Evolutionary conservation across 2,113 vertebrate species (phyloP).

Genomic region (Cololabis saira): DNA sequence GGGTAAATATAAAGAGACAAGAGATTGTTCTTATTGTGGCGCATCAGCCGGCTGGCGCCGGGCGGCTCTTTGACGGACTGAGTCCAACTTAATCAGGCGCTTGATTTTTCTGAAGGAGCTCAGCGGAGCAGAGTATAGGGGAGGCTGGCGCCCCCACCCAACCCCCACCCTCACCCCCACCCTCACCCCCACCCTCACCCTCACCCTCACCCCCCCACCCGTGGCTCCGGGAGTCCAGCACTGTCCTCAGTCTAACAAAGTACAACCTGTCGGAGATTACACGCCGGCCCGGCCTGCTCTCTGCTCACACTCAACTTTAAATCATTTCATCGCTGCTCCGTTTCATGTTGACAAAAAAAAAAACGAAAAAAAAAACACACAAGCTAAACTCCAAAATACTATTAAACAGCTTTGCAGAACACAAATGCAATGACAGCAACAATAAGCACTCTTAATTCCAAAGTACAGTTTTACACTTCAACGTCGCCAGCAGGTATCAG

Average conservation of each 20-base stretch:
- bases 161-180: no score
- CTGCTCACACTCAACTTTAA: conserved; percentile 27
- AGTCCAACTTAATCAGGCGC: conserved; percentile 81
- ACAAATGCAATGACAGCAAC: background rate
- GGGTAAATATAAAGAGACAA: conserved; percentile 92
- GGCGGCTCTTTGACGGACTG: conserved; percentile 82
- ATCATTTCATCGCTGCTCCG: conserved; percentile 33
- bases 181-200: no score
- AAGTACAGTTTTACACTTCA: background rate
- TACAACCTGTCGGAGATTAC: conserved; percentile 58
- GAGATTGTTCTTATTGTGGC: conserved; percentile 89
- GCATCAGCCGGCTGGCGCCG: conserved; percentile 92
- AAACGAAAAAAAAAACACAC: background rate
- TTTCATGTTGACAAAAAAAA: conserved; percentile 19
- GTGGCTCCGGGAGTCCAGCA: conserved; percentile 41
- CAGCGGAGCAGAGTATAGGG: conserved; percentile 51
- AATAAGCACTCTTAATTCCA: background rate
- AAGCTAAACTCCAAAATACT: background rate
- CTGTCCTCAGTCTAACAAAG: conserved; percentile 52
- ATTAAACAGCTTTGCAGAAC: background rate
- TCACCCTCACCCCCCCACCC: background rate
- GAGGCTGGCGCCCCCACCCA: background rate
- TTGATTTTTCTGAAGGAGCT: conserved; percentile 65
- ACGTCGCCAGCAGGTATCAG: conserved; percentile 2
- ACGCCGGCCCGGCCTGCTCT: conserved; percentile 34